Conservation (phyloP, 2,113 vertebrate genomes). For the Gambusia holbrooki region DNA sequence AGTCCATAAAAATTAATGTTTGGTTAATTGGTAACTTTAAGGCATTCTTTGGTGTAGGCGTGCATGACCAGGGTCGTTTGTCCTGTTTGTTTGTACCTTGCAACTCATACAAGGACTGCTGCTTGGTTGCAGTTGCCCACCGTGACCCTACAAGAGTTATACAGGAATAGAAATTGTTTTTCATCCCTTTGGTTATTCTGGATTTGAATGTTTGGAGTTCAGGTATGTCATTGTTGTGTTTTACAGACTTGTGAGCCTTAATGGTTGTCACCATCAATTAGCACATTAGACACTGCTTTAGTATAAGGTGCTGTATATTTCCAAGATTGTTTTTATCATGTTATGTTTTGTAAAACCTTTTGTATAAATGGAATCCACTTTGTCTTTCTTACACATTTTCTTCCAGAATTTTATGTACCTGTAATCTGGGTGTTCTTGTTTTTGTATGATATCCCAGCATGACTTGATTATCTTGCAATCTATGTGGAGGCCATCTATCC, state of each 20-base stretch:
- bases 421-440: not conserved
- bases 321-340: not conserved
- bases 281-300: not conserved
- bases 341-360: not conserved
- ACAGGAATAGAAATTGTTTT: too few species aligned
- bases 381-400: not conserved
- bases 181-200: too few species aligned
- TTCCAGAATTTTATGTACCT: not conserved
- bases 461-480: not conserved
- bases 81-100: too few species aligned
- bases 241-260: not conserved
- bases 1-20: not conserved
- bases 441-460: not conserved
- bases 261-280: not conserved
- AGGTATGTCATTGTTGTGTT: not conserved
- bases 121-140: too few species aligned
- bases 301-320: not conserved
- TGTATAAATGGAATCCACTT: not conserved
- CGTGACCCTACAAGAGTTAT: too few species aligned
- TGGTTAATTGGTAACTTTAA: not conserved
- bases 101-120: too few species aligned
- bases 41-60: too few species aligned
- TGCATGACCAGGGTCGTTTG: not conserved
- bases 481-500: not conserved
- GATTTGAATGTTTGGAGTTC: not conserved